Evolutionary conservation across 2,888 invertebrate species (phyloP), one percentile per base, ranked within the genome.

Genomic region (Epistrophe eligans): DNA sequence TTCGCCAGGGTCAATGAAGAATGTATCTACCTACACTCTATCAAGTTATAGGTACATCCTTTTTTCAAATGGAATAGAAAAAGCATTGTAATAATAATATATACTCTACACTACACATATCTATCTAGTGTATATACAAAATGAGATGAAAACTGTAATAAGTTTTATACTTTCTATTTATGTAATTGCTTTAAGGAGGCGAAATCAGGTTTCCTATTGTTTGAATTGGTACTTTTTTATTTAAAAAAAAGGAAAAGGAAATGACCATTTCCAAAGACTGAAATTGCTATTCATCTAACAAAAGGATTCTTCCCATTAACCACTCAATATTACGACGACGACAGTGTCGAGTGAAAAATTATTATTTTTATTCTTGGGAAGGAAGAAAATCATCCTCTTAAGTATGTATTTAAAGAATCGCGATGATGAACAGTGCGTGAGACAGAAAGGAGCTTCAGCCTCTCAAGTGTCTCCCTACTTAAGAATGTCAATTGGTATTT

Each of bases 1-100:
- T n/a, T n/a, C n/a, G 76, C 81, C 85, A 85, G 81, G 81, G 81
- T 73, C 85, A 81, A 74, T 81, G 11, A n/a, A 71, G 71, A 71
- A 71, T 81, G 84, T 85, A 77, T 85, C 85, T 81, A 81, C 57
- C 66, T 57, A 43, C 10, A 28, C 52, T 15, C 19, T 40, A 17
- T 28, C 55, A 60, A 70, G 24, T 40, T 77, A 48, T 71, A 76
- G 50, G 38, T 52, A 71, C 58, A 60, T 52, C 50, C n/a, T 35
- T 73, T 17, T 70, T 60, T 28, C 9, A 24, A 48, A 52, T 32
- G 17, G 17, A 43, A 67, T 19, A 60, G 50, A 57, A 62, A 43
- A 57, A 48, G 8, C 10, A 11, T 32, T n/a, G 32, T 17, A 9
- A 7, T 32, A 24, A 19, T 10, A 17, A 57, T 24, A 19, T 35